Evolutionary conservation across 2,113 vertebrate genomes (phyloP).

Genomic region (Leiothrix lutea): DNA sequence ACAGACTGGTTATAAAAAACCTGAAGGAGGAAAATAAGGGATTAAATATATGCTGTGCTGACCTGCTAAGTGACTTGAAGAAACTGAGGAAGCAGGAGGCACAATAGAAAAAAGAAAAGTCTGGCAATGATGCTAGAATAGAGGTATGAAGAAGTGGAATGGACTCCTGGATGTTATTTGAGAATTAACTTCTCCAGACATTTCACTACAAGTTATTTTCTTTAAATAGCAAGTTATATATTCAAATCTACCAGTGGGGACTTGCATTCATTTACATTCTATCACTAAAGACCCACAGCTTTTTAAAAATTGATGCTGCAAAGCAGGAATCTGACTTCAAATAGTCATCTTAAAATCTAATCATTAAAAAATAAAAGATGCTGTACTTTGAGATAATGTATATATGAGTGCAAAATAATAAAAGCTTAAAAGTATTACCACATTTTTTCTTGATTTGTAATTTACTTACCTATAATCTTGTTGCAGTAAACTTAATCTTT

Average conservation of each 20-base stretch:
- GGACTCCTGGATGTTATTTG: slow-evolving; percentile 44
- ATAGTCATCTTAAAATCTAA: slow-evolving; percentile 79
- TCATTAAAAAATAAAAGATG: slow-evolving; percentile 80
- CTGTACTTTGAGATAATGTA: slow-evolving; percentile 65
- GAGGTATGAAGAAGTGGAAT: slow-evolving; percentile 75
- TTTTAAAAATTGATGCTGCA: slow-evolving; percentile 88
- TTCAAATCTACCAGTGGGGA: slow-evolving; percentile 79
- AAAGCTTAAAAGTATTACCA: slow-evolving; percentile 11
- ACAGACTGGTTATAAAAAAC: slow-evolving; percentile 81
- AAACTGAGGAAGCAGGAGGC: slow-evolving; percentile 83
- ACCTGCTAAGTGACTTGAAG: slow-evolving; percentile 90
- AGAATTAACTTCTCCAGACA: slow-evolving; percentile 59
- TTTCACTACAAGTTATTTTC: slow-evolving; percentile 74
- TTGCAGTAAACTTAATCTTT: background rate
- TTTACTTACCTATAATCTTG: background rate
- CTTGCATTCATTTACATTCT: slow-evolving; percentile 83
- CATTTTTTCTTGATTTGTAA: background rate
- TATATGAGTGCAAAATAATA: slow-evolving; percentile 8
- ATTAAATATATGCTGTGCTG: slow-evolving; percentile 81
- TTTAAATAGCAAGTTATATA: slow-evolving; percentile 81
- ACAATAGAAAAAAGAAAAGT: slow-evolving; percentile 81
- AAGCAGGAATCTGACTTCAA: slow-evolving; percentile 86
- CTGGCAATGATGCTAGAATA: slow-evolving; percentile 79
- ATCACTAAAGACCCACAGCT: slow-evolving; percentile 82
- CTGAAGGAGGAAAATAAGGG: slow-evolving; percentile 85